phyloP scores from a whole-genome alignment of 37 sponge, comb jelly and placozoan species.

The Corticium candelabrum region DNA sequence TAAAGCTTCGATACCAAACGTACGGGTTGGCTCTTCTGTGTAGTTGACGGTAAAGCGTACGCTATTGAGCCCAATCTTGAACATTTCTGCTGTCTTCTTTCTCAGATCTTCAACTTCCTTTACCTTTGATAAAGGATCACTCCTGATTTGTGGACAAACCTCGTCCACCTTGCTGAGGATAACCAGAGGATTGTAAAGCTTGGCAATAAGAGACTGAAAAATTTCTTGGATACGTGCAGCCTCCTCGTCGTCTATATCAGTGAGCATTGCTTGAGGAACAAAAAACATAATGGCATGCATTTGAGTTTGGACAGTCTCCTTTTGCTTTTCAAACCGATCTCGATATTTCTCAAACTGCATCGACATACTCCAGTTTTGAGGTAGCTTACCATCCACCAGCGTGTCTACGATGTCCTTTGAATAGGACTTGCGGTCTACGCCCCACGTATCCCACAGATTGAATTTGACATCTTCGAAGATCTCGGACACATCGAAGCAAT shows the following conservation, averaged over 20 bases:
- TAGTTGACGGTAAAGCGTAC: neutral
- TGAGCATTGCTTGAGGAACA: neutral
- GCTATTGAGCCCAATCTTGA: neutral
- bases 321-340: neutral
- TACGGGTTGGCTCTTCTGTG: neutral
- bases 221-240: neutral
- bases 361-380: neutral
- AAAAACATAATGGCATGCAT: neutral
- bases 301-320: neutral
- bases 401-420: neutral
- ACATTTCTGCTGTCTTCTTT: neutral
- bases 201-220: neutral
- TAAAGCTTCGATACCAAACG: neutral
- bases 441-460: neutral
- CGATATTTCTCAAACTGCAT: neutral
- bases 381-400: neutral
- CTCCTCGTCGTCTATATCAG: neutral
- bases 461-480: neutral
- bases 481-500: neutral
- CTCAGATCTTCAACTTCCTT: neutral
- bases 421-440: neutral
- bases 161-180: slow-evolving; percentile 5
- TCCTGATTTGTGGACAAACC: neutral
- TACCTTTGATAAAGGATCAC: neutral
- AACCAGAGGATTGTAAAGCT: neutral